Evolutionary conservation across 2,113 vertebrate species (phyloP).

Genomic region (Neofelis nebulosa): DNA sequence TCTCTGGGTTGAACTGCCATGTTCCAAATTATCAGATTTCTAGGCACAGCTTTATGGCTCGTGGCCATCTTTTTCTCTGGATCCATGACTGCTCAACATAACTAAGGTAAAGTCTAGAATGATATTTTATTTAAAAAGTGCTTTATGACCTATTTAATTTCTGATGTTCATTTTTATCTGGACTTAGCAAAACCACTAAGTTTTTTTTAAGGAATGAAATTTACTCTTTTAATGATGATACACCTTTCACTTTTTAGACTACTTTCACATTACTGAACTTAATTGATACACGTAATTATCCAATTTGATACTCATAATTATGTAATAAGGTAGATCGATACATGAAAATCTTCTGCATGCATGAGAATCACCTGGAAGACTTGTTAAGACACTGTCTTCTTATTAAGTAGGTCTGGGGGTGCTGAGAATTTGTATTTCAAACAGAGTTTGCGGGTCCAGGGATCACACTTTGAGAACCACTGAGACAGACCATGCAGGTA

Average conservation of each 20-base stretch:
- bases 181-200: neutral
- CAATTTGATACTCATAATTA: neutral
- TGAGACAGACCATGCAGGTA: neutral
- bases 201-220: neutral
- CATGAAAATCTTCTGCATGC: neutral
- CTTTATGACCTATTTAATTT: slow-evolving; percentile 33
- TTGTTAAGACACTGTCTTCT: neutral
- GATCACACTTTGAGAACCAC: neutral
- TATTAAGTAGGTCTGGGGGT: neutral
- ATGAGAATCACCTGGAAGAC: neutral
- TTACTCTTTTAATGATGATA: neutral
- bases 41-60: neutral
- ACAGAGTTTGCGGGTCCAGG: neutral
- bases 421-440: slow-evolving; percentile 20
- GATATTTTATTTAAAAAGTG: neutral
- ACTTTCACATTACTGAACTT: slow-evolving; percentile 44
- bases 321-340: neutral
- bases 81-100: neutral
- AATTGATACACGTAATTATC: neutral
- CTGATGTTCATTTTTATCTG: slow-evolving; percentile 41
- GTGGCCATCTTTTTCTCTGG: neutral
- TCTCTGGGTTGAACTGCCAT: neutral
- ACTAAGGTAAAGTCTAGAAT: neutral
- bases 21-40: neutral
- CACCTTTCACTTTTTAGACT: neutral